Evolutionary conservation across 2,888 invertebrate species (phyloP).

Genomic region (Adelphocoris suturalis): DNA sequence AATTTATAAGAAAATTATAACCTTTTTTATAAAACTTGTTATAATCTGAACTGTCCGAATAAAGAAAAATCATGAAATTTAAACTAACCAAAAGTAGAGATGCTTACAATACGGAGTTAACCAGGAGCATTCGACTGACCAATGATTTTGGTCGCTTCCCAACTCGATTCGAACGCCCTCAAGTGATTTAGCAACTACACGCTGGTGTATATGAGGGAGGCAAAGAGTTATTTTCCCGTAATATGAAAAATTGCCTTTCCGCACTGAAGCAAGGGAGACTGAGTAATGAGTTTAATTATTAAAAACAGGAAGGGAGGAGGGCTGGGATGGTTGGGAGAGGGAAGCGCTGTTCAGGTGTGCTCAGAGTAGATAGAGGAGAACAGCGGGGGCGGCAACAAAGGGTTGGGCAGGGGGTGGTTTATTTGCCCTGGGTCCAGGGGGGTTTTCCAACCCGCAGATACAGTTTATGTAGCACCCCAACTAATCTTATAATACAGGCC

Average conservation of each 20-base stretch:
- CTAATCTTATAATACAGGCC: conserved; percentile 72
- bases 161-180: not conserved
- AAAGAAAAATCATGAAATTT: too few species aligned
- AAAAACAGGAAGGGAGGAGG: conserved; percentile 12
- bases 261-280: conserved; percentile 3
- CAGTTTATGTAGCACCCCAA: conserved; percentile 67
- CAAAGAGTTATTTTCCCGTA: not conserved
- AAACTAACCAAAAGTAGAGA: too few species aligned
- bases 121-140: too few species aligned
- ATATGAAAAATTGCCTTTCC: conserved; percentile 51
- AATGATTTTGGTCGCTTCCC: too few species aligned
- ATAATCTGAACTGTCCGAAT: too few species aligned
- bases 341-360: conserved; percentile 55
- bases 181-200: not conserved
- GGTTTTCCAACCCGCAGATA: conserved; percentile 48
- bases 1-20: too few species aligned
- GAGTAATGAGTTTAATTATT: conserved; percentile 67
- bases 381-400: conserved; percentile 11
- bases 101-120: too few species aligned
- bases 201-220: not conserved
- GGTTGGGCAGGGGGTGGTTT: conserved; percentile 27
- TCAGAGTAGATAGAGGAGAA: conserved; percentile 29
- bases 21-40: too few species aligned
- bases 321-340: conserved; percentile 12
- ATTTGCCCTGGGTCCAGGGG: conserved; percentile 55